phyloP scores from a whole-genome alignment of 1,140 invertebrate species.

The Meloidogyne floridensis region DNA sequence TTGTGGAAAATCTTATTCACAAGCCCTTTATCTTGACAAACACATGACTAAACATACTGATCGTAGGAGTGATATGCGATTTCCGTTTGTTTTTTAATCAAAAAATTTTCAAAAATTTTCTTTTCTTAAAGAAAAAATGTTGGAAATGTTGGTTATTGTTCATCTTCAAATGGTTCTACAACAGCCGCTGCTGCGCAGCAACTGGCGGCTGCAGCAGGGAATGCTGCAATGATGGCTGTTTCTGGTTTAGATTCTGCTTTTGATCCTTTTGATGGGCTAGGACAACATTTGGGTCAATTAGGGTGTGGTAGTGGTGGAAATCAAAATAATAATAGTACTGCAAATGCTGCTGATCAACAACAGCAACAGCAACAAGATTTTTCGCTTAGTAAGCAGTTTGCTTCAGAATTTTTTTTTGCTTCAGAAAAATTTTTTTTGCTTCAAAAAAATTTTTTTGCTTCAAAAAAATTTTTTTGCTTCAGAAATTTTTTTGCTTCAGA shows the following conservation, averaged over 20 bases:
- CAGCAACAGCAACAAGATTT: slow-evolving; percentile 36
- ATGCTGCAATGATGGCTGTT: slow-evolving; percentile 12
- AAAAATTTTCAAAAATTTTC: slow-evolving; percentile 26
- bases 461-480: not conserved
- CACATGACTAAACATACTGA: slow-evolving; percentile 92
- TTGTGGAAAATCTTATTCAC: slow-evolving; percentile 98
- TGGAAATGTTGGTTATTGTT: not conserved
- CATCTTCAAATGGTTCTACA: slow-evolving; percentile 9
- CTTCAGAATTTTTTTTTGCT: not conserved
- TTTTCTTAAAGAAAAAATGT: slow-evolving; percentile 17
- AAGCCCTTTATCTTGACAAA: slow-evolving; percentile 96
- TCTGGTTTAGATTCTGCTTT: slow-evolving; percentile 5
- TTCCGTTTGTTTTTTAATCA: slow-evolving; percentile 32
- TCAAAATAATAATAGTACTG: not conserved
- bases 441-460: too few species aligned
- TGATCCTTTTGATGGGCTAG: slow-evolving; percentile 28
- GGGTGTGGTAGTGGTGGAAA: not conserved
- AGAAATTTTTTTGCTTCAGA: too few species aligned
- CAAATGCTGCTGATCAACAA: slow-evolving; percentile 15
- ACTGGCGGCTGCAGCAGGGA: not conserved
- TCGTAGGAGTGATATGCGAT: slow-evolving; percentile 40
- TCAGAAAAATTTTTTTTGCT: not conserved
- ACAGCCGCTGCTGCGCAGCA: not conserved
- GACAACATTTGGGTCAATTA: slow-evolving; percentile 22
- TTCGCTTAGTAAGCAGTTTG: slow-evolving; percentile 45